Conservation (phyloP, 1,140 invertebrate species). For the Thalassaphorura encarpata region DNA sequence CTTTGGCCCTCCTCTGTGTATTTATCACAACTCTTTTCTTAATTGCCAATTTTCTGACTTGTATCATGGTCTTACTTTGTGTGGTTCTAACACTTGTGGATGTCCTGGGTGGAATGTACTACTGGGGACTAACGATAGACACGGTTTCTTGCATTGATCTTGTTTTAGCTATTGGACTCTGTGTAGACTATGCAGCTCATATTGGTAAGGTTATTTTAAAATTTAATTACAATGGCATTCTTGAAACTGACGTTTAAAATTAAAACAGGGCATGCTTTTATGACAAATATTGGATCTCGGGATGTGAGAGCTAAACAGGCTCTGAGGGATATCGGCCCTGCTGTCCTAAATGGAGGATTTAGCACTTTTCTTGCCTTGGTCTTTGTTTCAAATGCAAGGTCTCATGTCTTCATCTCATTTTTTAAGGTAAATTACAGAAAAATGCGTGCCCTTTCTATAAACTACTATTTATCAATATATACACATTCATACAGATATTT, state of each 20-base stretch:
- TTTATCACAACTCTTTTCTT: conserved; percentile 66
- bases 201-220: conserved; percentile 46
- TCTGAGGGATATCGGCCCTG: conserved; percentile 63
- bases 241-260: background rate
- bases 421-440: conserved; percentile 54
- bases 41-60: conserved; percentile 67
- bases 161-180: conserved; percentile 74
- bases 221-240: background rate
- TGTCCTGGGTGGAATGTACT: conserved; percentile 70
- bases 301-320: conserved; percentile 54
- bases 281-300: conserved; percentile 48
- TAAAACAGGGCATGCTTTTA: conserved; percentile 53
- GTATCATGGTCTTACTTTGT: conserved; percentile 38
- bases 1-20: conserved; percentile 65
- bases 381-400: conserved; percentile 56
- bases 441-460: background rate
- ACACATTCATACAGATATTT: conserved; percentile 51
- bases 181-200: conserved; percentile 80
- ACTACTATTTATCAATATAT: conserved; percentile 24
- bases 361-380: conserved; percentile 67
- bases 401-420: conserved; percentile 70
- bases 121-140: conserved; percentile 74
- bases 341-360: conserved; percentile 67
- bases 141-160: conserved; percentile 72
- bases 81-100: conserved; percentile 51